Evolutionary conservation across 2,113 vertebrate genomes (phyloP).

Genomic region (Sapajus apella): DNA sequence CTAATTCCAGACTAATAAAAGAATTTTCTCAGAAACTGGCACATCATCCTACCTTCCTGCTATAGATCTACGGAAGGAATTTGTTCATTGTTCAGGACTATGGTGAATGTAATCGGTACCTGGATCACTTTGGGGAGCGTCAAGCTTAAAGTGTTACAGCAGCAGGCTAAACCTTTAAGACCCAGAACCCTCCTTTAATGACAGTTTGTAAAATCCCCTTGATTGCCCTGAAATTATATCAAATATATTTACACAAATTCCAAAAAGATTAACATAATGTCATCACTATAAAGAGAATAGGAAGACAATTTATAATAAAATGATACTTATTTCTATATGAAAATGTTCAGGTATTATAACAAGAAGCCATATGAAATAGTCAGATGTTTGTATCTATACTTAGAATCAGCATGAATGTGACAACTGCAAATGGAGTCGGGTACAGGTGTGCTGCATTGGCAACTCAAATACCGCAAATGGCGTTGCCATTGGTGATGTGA

Average conservation of each 20-base stretch:
- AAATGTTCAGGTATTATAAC: constrained; percentile 67
- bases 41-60: background rate
- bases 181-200: background rate
- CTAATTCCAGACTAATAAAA: background rate
- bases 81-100: background rate
- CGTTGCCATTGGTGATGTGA: constrained; percentile 70
- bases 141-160: background rate
- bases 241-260: constrained; percentile 32
- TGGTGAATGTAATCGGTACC: background rate
- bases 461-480: constrained; percentile 70
- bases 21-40: background rate
- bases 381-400: constrained; percentile 77
- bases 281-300: background rate
- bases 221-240: background rate
- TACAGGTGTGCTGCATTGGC: constrained; percentile 74
- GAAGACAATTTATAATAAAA: constrained; percentile 39
- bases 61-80: background rate
- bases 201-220: background rate
- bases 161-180: background rate
- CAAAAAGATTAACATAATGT: background rate
- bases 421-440: constrained; percentile 63
- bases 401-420: constrained; percentile 62
- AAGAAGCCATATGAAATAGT: constrained; percentile 76
- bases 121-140: background rate
- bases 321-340: constrained; percentile 37